Evolutionary conservation across 2,113 vertebrate species (phyloP), one percentile per base, ranked within the genome.

Genomic region (Salvator merianae): DNA sequence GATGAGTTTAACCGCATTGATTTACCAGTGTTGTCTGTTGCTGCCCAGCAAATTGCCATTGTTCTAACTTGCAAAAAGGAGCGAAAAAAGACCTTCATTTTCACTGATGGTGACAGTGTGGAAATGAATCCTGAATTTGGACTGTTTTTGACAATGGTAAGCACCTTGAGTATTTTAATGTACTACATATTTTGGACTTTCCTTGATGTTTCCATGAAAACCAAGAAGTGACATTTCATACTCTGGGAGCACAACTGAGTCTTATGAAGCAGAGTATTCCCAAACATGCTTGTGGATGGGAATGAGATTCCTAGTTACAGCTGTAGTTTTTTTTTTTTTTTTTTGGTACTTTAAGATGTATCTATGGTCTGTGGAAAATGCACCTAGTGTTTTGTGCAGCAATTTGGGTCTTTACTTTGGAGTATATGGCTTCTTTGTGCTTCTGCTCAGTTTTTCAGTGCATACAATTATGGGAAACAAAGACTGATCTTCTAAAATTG

Each of bases 1-100:
- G 99, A 99, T 76, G 99, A 99, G 90, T 99, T 99, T 92, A 99
- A 99, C 91, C 98, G 98, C 47, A 99, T 99, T 22, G 96, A 99
- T 91, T 97, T 99, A 76, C 98, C 98, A 3, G 99, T 99, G 55
- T 92, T 99, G 30, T 99, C 99, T 0, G 99, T 99, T 68, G 98
- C 98, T 22, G 98, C 99, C 9, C 99, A 99, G 90, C 99, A 99
- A 95, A 99, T 99, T 78, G 97, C 98, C 9, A 96, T 98, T 76
- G 96, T 99, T 86, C 95, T 99, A 77, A 98, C 97, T 0, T 99
- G 98, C 93, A 99, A 98, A 94, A 99, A 99, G 86, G 98, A 99
- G 88, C 94, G 66, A 14, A 97, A 97, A 79, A 98, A 96, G 87
- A 97, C 73, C 87, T 99, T 99, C 93, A 76, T 97, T 91, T 99